These are phyloP conservation scores for Dromas ardeola DNA, from an alignment of 2,113 vertebrate species.

Conservation along the genomic window DNA sequence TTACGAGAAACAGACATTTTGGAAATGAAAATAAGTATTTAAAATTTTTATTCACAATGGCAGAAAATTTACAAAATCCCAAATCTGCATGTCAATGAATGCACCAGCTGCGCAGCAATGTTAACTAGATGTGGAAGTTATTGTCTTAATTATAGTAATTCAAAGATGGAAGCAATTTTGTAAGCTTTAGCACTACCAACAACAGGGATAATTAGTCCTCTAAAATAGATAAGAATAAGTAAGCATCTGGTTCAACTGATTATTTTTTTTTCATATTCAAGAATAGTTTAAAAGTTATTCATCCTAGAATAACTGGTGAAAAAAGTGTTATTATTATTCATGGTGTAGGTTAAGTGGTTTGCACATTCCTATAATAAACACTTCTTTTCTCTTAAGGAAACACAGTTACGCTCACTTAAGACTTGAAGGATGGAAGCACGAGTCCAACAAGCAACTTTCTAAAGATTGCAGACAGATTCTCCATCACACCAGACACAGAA, in stretches of 20 bases:
- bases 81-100: constrained; percentile 75
- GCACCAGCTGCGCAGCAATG: constrained; percentile 73
- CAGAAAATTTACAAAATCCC: constrained; percentile 65
- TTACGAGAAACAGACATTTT: constrained; percentile 63
- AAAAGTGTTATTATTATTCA: constrained; percentile 2
- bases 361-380: neutral
- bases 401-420: neutral
- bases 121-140: constrained; percentile 74
- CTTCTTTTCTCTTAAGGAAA: neutral
- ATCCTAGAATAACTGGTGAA: constrained; percentile 32
- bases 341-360: neutral
- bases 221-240: constrained; percentile 69
- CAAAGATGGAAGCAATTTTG: constrained; percentile 73
- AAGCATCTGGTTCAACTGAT: constrained; percentile 66
- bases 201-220: constrained; percentile 75
- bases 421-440: neutral
- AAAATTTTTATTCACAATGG: constrained; percentile 67
- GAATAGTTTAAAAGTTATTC: constrained; percentile 58
- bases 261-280: constrained; percentile 4
- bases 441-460: neutral
- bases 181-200: constrained; percentile 64
- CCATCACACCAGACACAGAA: neutral
- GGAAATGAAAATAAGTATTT: constrained; percentile 73
- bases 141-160: constrained; percentile 81
- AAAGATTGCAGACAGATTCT: neutral